Evolutionary conservation across 2,797 vertebrate species (phyloP).

Genomic region (Myotis pilosus): DNA sequence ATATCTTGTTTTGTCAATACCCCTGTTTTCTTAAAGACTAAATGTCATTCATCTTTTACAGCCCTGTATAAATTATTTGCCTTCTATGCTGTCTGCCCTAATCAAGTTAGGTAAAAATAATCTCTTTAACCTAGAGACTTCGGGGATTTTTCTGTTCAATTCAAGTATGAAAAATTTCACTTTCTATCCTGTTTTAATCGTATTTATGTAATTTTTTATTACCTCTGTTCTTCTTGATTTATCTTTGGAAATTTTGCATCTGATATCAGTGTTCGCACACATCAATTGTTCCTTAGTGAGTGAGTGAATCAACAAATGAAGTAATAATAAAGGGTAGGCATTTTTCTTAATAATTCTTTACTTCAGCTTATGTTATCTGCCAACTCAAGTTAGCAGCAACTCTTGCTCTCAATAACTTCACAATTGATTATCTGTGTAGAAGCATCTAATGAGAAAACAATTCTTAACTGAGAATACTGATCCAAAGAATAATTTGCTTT

Average conservation of each 20-base stretch:
- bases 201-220: conserved; percentile 20
- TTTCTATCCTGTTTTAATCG: not conserved
- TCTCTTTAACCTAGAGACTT: not conserved
- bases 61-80: not conserved
- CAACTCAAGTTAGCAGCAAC: not conserved
- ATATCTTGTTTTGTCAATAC: not conserved
- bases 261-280: not conserved
- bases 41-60: not conserved
- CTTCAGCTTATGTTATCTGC: not conserved
- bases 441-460: conserved; percentile 36
- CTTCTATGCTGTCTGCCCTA: not conserved
- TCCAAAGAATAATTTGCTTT: conserved; percentile 5
- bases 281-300: not conserved
- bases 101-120: not conserved
- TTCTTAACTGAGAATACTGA: not conserved
- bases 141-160: not conserved
- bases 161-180: not conserved
- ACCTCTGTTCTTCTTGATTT: not conserved
- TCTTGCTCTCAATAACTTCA: conserved; percentile 26
- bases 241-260: not conserved
- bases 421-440: conserved; percentile 7
- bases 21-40: not conserved
- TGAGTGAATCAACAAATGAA: conserved; percentile 44
- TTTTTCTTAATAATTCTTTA: conserved; percentile 35
- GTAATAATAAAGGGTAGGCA: not conserved